Percentiles rank a stretch among this genome's conserved stretches.
These are phyloP conservation scores for Agriotes lineatus DNA, from an alignment of 2,888 invertebrate genomes.

Conservation along the genomic window DNA sequence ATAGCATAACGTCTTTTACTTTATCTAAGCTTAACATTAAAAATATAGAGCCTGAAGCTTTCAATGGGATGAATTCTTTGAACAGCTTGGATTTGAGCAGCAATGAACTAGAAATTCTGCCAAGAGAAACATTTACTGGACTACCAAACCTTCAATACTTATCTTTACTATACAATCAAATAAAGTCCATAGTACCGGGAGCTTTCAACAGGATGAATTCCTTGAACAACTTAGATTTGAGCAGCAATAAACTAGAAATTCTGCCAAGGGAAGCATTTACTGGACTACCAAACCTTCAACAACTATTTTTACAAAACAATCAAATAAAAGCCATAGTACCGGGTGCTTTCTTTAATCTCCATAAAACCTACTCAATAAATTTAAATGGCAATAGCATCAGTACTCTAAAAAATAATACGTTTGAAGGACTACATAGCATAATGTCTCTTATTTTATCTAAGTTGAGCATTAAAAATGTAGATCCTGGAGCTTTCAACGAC, in stretches of 20 bases:
- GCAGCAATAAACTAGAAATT: background rate
- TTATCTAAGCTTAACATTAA: conserved; percentile 4
- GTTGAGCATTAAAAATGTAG: background rate
- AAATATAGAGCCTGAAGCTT: conserved; percentile 4
- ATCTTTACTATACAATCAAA: background rate
- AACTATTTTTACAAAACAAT: no score
- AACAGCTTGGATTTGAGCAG: background rate
- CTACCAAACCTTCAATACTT: background rate
- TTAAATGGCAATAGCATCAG: background rate
- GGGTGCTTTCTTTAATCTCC: background rate
- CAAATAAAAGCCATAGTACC: background rate
- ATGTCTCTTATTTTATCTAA: background rate
- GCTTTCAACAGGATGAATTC: no score
- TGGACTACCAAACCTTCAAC: no score
- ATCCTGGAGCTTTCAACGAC: background rate
- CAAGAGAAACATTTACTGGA: background rate
- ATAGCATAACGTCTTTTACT: background rate
- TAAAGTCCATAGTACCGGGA: background rate
- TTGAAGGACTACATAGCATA: conserved; percentile 6
- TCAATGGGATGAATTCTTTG: background rate
- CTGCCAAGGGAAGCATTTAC: background rate
- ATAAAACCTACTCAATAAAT: no score
- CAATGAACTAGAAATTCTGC: background rate
- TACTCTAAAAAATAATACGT: background rate
- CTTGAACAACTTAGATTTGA: no score